A percentile compares a stretch with the other conserved stretches of the same genome.
Conservation (phyloP, 2,113 vertebrate species). For the Willisornis vidua region DNA sequence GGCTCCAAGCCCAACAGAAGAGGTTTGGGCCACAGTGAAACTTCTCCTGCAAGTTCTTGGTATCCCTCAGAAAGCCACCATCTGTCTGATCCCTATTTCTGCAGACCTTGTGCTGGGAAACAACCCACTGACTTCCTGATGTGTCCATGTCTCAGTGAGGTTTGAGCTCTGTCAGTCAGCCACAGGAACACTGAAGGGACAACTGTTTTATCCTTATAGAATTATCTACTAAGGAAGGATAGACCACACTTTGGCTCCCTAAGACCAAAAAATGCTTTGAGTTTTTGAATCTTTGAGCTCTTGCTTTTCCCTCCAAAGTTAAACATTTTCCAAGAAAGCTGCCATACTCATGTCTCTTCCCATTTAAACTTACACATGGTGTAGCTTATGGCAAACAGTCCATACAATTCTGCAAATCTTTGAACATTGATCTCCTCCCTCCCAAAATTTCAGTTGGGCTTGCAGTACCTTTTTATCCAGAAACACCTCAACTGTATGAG, state of each 20-base stretch:
- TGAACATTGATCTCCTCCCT: not conserved
- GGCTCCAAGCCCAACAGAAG: not conserved
- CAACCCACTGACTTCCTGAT: not conserved
- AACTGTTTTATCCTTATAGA: not conserved
- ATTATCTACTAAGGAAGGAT: not conserved
- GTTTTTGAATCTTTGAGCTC: not conserved
- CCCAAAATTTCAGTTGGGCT: not conserved
- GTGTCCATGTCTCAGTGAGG: not conserved
- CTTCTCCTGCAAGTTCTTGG: not conserved
- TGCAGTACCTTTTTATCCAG: not conserved
- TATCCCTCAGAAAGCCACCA: not conserved
- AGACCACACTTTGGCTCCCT: not conserved
- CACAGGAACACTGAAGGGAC: not conserved
- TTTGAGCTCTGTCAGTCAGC: not conserved
- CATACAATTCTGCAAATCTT: not conserved
- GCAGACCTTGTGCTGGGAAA: not conserved
- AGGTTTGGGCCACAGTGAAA: not conserved
- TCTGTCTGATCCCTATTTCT: not conserved
- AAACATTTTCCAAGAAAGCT: not conserved
- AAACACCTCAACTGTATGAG: not conserved
- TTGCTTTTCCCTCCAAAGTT: fast-evolving
- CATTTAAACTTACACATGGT: not conserved
- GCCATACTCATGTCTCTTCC: not conserved
- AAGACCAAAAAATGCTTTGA: not conserved
- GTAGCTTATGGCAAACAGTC: not conserved